These are phyloP conservation scores for Chaunax sp. DNA, from an alignment of 2,797 vertebrate genomes.

Conservation along the genomic window DNA sequence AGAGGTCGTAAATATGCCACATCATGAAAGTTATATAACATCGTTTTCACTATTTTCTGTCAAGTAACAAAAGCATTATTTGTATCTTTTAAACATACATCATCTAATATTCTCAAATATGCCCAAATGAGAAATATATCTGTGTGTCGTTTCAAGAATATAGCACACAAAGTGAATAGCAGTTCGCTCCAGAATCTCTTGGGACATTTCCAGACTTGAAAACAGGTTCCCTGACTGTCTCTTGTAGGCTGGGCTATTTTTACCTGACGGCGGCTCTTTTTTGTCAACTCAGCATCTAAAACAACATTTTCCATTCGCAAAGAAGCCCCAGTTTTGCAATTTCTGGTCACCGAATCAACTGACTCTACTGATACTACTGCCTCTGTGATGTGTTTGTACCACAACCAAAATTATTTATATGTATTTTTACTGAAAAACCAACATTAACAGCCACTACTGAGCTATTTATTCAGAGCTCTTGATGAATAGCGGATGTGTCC, in stretches of 20 bases:
- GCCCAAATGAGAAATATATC: constrained; percentile 15
- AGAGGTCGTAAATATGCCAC: no score
- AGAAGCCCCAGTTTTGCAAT: neutral
- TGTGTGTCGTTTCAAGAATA: constrained; percentile 33
- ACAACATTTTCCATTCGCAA: neutral
- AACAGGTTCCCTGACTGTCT: constrained; percentile 35
- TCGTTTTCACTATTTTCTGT: no score
- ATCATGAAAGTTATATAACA: no score
- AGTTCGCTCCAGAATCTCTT: constrained; percentile 39
- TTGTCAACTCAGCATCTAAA: constrained; percentile 12
- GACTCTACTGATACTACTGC: neutral
- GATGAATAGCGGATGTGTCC: neutral
- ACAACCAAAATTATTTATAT: no score
- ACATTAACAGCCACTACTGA: neutral
- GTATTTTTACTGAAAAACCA: neutral
- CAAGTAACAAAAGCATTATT: no score
- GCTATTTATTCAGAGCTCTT: neutral
- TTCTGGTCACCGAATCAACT: neutral
- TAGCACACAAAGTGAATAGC: constrained; percentile 46
- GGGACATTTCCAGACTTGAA: constrained; percentile 50
- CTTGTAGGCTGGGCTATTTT: constrained; percentile 42
- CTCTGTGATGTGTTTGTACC: neutral
- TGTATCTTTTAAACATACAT: neutral
- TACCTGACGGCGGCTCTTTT: constrained; percentile 3
- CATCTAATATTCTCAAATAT: neutral